Conservation (phyloP, 2,888 invertebrate species). For the Globia sparganii region DNA sequence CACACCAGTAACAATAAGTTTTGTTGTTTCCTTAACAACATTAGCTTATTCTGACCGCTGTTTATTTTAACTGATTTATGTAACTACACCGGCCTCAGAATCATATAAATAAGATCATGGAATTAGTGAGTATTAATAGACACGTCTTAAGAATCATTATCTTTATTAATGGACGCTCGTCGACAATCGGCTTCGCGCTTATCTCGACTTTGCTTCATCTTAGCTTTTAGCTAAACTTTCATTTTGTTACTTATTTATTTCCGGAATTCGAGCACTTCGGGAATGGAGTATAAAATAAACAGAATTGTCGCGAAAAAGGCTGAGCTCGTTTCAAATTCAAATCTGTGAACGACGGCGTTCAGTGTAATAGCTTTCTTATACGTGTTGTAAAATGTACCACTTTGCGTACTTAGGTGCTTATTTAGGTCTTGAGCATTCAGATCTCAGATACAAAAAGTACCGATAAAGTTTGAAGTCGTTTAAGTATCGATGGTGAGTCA, state of each 20-base stretch:
- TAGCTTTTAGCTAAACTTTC: slow-evolving; percentile 51
- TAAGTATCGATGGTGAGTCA: neutral
- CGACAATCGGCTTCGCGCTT: slow-evolving; percentile 33
- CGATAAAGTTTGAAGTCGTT: neutral
- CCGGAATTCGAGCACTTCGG: slow-evolving; percentile 38
- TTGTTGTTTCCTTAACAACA: slow-evolving; percentile 8
- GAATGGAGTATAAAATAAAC: slow-evolving; percentile 55
- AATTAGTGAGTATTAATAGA: slow-evolving; percentile 53
- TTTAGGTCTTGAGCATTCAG: slow-evolving; percentile 23
- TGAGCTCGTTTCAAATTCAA: slow-evolving; percentile 62
- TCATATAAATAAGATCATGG: slow-evolving; percentile 43
- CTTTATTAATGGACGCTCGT: slow-evolving; percentile 46
- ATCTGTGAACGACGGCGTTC: slow-evolving; percentile 60
- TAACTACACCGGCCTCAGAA: slow-evolving; percentile 18
- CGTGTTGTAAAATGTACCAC: slow-evolving; percentile 58
- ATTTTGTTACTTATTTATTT: slow-evolving; percentile 56
- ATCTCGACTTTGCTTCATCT: slow-evolving; percentile 48
- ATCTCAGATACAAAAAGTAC: neutral
- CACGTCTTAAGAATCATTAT: slow-evolving; percentile 35
- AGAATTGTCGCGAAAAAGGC: slow-evolving; percentile 58
- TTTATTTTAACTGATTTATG: neutral
- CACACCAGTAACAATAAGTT: slow-evolving; percentile 31
- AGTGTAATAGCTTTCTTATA: slow-evolving; percentile 62
- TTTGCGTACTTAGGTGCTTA: slow-evolving; percentile 30
- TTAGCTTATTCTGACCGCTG: neutral